Conservation (phyloP, 2,888 invertebrate genomes). For the Schrankia costaestrigalis region DNA sequence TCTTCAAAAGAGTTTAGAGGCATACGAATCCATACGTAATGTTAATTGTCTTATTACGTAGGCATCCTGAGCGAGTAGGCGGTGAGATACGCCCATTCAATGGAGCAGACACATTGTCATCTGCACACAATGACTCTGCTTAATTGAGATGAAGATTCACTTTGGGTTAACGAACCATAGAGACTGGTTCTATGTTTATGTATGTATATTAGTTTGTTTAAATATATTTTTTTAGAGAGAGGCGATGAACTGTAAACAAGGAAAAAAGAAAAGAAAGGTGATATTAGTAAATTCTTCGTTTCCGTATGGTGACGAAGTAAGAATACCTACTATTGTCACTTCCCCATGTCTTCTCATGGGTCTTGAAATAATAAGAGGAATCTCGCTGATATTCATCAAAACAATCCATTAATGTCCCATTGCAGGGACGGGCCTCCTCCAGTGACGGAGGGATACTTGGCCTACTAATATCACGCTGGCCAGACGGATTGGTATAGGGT, state of each 20-base stretch:
- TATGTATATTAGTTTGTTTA: slow-evolving; percentile 4
- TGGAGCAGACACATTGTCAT: slow-evolving; percentile 25
- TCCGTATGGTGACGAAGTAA: background rate
- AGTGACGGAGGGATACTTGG: too few species aligned
- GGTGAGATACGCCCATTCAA: slow-evolving; percentile 31
- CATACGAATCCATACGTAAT: slow-evolving; percentile 8
- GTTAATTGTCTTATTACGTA: slow-evolving; percentile 18
- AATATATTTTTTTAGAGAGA: too few species aligned
- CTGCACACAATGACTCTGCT: slow-evolving; percentile 32
- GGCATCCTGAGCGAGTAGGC: slow-evolving; percentile 30
- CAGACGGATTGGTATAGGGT: too few species aligned
- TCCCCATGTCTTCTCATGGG: too few species aligned
- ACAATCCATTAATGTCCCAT: too few species aligned
- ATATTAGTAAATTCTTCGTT: background rate
- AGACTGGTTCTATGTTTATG: background rate
- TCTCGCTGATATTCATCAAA: too few species aligned
- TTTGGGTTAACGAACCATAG: slow-evolving; percentile 18
- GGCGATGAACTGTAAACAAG: too few species aligned
- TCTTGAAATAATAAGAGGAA: too few species aligned
- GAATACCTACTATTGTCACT: too few species aligned
- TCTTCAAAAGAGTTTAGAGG: background rate
- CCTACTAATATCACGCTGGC: too few species aligned
- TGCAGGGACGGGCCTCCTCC: too few species aligned
- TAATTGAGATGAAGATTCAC: slow-evolving; percentile 35
- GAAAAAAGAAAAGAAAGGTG: too few species aligned